Percentiles rank a stretch among this genome's conserved stretches.
phyloP scores from a whole-genome alignment of 1,140 invertebrate species.

The Drosophila teissieri region DNA sequence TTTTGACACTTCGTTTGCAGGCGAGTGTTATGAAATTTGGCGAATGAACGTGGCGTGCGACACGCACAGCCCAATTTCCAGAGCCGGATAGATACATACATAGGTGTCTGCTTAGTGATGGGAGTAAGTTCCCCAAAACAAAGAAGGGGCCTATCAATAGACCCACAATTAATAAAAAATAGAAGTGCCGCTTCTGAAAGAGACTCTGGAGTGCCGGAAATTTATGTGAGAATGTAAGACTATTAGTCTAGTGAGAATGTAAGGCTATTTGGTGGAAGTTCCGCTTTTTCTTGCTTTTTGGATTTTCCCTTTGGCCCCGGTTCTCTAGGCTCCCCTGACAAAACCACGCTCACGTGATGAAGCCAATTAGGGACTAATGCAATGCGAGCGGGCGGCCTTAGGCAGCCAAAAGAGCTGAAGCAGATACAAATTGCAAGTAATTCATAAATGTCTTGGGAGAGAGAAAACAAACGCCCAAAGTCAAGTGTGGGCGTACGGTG shows the following conservation, averaged over 20 bases:
- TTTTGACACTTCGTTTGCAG: conserved; percentile 64
- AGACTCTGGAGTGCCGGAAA: conserved; percentile 23
- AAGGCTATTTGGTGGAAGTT: conserved; percentile 73
- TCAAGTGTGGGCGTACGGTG: conserved; percentile 27
- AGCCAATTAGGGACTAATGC: conserved; percentile 70
- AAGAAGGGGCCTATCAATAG: conserved; percentile 69
- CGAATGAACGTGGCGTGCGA: conserved; percentile 49
- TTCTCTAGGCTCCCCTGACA: background rate
- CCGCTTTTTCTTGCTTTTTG: conserved; percentile 51
- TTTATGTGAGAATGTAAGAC: conserved; percentile 64
- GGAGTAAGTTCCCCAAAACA: conserved; percentile 32
- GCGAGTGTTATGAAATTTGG: conserved; percentile 50
- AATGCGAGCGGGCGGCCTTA: conserved; percentile 40
- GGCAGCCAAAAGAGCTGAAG: conserved; percentile 24
- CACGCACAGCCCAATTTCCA: conserved; percentile 76
- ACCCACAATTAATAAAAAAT: conserved; percentile 63
- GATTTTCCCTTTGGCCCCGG: conserved; percentile 28
- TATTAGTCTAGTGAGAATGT: conserved; percentile 61
- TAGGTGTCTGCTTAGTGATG: conserved; percentile 40
- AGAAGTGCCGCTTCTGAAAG: conserved; percentile 13
- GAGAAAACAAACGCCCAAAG: conserved; percentile 4
- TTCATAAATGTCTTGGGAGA: conserved; percentile 56
- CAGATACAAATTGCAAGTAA: conserved; percentile 70
- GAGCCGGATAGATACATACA: conserved; percentile 47
- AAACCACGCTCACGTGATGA: conserved; percentile 51